These are phyloP conservation scores for Acleris literana DNA, from an alignment of 2,888 invertebrate genomes.

Conservation along the genomic window DNA sequence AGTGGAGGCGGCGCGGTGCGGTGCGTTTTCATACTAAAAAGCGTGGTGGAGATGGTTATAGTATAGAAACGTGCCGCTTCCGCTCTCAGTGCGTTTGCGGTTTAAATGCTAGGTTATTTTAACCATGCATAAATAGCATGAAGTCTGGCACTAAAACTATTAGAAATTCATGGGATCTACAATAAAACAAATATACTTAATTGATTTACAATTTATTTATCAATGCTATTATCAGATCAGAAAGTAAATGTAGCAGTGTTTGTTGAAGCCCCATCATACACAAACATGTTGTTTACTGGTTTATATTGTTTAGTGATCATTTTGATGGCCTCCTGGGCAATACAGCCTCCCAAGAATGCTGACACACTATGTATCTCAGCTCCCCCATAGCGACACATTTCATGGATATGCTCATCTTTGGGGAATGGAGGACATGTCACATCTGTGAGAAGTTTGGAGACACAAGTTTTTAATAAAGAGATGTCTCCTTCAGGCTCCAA, in stretches of 20 bases:
- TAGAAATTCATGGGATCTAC: not conserved
- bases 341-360: conserved; percentile 95
- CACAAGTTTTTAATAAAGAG: conserved; percentile 90
- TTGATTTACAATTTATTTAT: conserved; percentile 15
- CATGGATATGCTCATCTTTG: conserved; percentile 97
- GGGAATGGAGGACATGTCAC: conserved; percentile 91
- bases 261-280: conserved; percentile 96
- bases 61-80: too few species aligned
- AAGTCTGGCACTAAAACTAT: not conserved
- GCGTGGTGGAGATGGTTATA: too few species aligned
- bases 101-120: too few species aligned
- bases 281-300: conserved; percentile 96
- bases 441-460: conserved; percentile 90
- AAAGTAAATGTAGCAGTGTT: conserved; percentile 92
- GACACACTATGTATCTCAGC: conserved; percentile 97
- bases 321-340: conserved; percentile 98
- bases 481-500: conserved; percentile 96
- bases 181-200: not conserved
- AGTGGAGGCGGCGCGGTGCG: too few species aligned
- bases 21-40: too few species aligned
- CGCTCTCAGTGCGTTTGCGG: too few species aligned
- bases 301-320: conserved; percentile 97
- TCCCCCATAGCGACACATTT: conserved; percentile 97
- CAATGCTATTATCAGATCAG: conserved; percentile 63
- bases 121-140: too few species aligned